Evolutionary conservation across 2,797 vertebrate species (phyloP).

Genomic region (Eupleurogrammus muticus): DNA sequence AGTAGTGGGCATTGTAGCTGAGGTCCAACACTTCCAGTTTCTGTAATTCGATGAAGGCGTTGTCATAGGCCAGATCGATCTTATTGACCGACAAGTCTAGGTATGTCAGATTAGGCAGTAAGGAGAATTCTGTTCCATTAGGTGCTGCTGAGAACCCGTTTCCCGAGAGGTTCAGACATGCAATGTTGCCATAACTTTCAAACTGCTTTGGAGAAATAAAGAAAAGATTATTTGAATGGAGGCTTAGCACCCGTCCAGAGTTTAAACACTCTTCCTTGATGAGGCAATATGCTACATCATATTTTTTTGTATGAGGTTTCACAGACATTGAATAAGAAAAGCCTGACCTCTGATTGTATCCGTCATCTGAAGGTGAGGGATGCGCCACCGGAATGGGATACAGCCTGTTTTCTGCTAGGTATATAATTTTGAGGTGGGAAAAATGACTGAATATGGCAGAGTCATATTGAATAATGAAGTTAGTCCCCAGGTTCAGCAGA

Average conservation of each 20-base stretch:
- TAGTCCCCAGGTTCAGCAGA: slow-evolving; percentile 88
- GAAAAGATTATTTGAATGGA: slow-evolving; percentile 87
- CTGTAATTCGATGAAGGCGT: slow-evolving; percentile 80
- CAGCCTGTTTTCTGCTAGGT: slow-evolving; percentile 87
- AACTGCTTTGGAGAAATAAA: slow-evolving; percentile 84
- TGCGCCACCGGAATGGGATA: slow-evolving; percentile 66
- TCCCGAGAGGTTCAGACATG: slow-evolving; percentile 88
- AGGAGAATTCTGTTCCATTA: slow-evolving; percentile 83
- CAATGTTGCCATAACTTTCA: slow-evolving; percentile 76
- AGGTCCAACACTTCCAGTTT: slow-evolving; percentile 83
- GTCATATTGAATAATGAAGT: slow-evolving; percentile 90
- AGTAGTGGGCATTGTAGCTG: slow-evolving; percentile 87
- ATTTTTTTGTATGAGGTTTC: slow-evolving; percentile 42
- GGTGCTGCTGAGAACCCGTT: slow-evolving; percentile 85
- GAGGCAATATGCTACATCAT: slow-evolving; percentile 56
- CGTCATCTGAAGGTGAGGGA: accelerated
- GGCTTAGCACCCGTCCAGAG: slow-evolving; percentile 83
- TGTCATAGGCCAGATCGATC: slow-evolving; percentile 84
- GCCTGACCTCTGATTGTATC: slow-evolving; percentile 14
- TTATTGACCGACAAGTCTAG: slow-evolving; percentile 87
- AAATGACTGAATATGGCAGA: slow-evolving; percentile 79
- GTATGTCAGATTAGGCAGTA: slow-evolving; percentile 82
- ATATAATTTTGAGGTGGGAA: slow-evolving; percentile 76
- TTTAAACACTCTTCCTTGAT: slow-evolving; percentile 80
- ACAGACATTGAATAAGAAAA: slow-evolving; percentile 37